phyloP scores from a whole-genome alignment of 2,797 vertebrate genomes.

The Gambusia yucatana region DNA sequence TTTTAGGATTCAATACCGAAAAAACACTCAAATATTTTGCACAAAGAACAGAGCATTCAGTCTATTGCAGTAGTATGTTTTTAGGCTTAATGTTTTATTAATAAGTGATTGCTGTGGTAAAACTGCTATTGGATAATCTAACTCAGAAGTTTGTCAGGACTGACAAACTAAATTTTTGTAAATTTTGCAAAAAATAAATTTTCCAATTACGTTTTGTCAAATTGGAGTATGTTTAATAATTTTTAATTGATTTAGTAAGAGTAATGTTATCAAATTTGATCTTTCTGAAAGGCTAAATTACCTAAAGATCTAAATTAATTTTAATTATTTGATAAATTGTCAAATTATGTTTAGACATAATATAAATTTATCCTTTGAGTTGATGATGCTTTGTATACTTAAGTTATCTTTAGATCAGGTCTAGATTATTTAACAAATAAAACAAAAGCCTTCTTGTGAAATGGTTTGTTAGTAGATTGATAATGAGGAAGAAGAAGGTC shows the following conservation, averaged over 20 bases:
- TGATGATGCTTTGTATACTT: neutral
- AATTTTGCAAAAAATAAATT: too few relatives aligned
- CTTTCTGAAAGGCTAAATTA: neutral
- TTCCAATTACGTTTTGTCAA: neutral
- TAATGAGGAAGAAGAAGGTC: neutral
- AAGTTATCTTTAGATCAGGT: neutral
- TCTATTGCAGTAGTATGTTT: too few relatives aligned
- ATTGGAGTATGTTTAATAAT: neutral
- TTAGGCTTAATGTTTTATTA: too few relatives aligned
- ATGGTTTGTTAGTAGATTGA: neutral
- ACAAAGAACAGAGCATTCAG: too few relatives aligned
- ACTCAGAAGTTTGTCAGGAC: too few relatives aligned
- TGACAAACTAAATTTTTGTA: too few relatives aligned
- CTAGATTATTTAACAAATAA: neutral
- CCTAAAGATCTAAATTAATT: neutral
- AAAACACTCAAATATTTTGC: too few relatives aligned
- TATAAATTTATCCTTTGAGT: neutral
- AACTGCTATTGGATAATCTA: too few relatives aligned
- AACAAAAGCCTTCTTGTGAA: neutral
- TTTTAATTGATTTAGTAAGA: neutral
- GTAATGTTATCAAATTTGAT: neutral
- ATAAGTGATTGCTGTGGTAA: too few relatives aligned
- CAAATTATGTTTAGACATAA: neutral
- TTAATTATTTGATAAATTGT: neutral
- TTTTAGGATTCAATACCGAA: too few relatives aligned